Evolutionary conservation across 1,140 invertebrate species (phyloP), one percentile per base, ranked within the genome.

Genomic region (Mycetomoellerius zeteki): DNA sequence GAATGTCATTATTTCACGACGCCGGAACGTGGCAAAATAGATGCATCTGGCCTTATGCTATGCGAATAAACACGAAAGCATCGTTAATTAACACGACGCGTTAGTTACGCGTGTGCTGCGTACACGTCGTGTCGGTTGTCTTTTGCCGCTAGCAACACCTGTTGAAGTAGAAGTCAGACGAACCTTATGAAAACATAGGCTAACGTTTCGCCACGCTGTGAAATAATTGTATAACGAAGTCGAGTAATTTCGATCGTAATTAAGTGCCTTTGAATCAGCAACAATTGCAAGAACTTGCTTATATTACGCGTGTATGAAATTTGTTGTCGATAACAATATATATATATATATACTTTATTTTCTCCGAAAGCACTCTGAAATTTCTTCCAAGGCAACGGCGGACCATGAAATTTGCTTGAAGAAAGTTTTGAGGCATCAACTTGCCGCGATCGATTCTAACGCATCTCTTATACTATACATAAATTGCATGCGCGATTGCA

Each of bases 81-180:
- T 75, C 71, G 78, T 89, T 87, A 87, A 90, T 90, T 89, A 87
- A 64, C 43, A 10, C n/a, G 43, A 54, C 50, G 16, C 33, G 67
- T 52, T 62, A 50, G 24, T 43, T 67, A 54, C 47, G 21, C 47
- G 37, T 30, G 27, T 24, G 76, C 4, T 27, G 60, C 73, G 50
- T 58, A 52, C 33, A 37, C 65, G 50, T 58, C n/a, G 33, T 58
- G 27, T 80, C 27, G 37, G 37, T 80, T 87, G 72, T 85, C 75
- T 81, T 84, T 78, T 52, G 50, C 33, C 56, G 21, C 16, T 24
- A 27, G 30, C 54, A 67, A 64, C 89, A 91, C 89, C 89, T 90
- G 89, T 91, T 91, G 86, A 78, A 75, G 71, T 75, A 47, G 80
- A 90, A 78, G 77, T 86, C 73, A 19, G 52, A 86, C 75, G 69